Base-by-base conservation (phyloP, 2,113 vertebrate species). In the Coturnix japonica region DNA sequence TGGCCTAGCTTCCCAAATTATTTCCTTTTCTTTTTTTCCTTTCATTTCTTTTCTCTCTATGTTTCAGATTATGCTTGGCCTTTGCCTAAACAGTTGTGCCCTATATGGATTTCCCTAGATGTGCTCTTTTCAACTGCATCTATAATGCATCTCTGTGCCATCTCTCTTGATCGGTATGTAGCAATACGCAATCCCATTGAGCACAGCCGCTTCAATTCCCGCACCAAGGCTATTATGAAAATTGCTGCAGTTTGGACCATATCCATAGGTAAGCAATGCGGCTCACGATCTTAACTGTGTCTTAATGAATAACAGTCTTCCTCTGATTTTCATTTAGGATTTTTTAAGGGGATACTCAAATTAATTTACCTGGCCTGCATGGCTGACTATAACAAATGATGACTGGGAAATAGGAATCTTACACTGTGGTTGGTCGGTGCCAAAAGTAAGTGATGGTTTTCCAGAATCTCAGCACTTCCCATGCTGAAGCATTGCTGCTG, bases 141-240 rank as follows among this genome's bases (percentile, higher is more conserved):
- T 98, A 99, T 99, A 97, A 99, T 99, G 99, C 99, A 99, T 97
- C 98, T 99, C 93, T 99, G 99, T 72, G 99, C 99, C 97, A 99
- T 99, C 97, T 99, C 99, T 49, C 98, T 99, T 96, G 99, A 99
- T 97, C 99, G 99, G 87, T 99, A 99, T 94, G 98, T 99, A 88
- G 99, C 99, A 97, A 99, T 99, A 97, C 98, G 99, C 95, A 99
- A 99, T 97, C 99, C 99, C 95, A 99, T 99, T 89, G 99, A 99
- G 97, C 99, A 99, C 97, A 99, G 99, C 96, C 99, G 99, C 97
- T 99, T 99, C 98, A 99, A 99, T 97, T 99, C 99, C 89, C 98
- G 99, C 96, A 99, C 99, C 98, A 99, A 99, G 97, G 99, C 99
- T 96, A 98, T 99, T 98, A 98, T 99, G 98, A 99, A 99, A 98